Percentiles rank a stretch among this genome's conserved stretches.
These are phyloP conservation scores for Monochamus saltuarius DNA, from an alignment of 1,140 invertebrate species.

Conservation along the genomic window DNA sequence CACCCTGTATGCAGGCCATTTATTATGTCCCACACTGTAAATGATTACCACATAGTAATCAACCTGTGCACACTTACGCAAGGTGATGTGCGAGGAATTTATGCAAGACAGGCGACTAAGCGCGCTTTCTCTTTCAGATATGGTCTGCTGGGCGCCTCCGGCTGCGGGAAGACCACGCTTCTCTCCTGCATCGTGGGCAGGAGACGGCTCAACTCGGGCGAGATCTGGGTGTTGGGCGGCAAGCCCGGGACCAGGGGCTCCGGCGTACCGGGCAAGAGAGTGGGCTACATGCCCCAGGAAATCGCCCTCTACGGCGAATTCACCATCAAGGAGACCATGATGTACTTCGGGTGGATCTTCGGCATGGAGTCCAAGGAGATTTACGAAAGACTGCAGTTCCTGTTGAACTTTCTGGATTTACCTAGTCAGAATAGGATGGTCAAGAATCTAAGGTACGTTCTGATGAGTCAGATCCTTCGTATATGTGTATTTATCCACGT, in stretches of 20 bases:
- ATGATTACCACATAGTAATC: too few relatives aligned
- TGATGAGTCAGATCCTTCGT: background rate
- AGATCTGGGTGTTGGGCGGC: slow-evolving; percentile 84
- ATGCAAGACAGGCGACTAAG: too few relatives aligned
- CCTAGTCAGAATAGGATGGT: slow-evolving; percentile 70
- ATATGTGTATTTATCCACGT: slow-evolving; percentile 12
- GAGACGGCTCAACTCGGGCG: slow-evolving; percentile 75
- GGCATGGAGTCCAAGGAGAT: slow-evolving; percentile 71
- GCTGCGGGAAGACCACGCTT: slow-evolving; percentile 83
- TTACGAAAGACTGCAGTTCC: slow-evolving; percentile 64
- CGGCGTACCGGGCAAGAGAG: slow-evolving; percentile 85
- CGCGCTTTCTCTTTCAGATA: slow-evolving; percentile 63
- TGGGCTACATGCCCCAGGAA: slow-evolving; percentile 83
- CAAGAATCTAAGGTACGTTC: slow-evolving; percentile 64
- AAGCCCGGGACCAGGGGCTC: slow-evolving; percentile 77
- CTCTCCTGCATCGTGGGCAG: slow-evolving; percentile 86
- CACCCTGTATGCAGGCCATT: too few relatives aligned
- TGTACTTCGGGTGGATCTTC: slow-evolving; percentile 89
- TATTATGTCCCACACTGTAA: too few relatives aligned
- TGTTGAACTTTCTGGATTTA: slow-evolving; percentile 72
- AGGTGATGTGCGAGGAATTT: too few relatives aligned
- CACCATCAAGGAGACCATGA: slow-evolving; percentile 79
- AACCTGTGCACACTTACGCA: too few relatives aligned
- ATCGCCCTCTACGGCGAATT: slow-evolving; percentile 86
- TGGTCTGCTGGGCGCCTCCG: slow-evolving; percentile 82